These are phyloP conservation scores for Drymonia ruficornis DNA, from an alignment of 2,888 invertebrate species.

Conservation along the genomic window DNA sequence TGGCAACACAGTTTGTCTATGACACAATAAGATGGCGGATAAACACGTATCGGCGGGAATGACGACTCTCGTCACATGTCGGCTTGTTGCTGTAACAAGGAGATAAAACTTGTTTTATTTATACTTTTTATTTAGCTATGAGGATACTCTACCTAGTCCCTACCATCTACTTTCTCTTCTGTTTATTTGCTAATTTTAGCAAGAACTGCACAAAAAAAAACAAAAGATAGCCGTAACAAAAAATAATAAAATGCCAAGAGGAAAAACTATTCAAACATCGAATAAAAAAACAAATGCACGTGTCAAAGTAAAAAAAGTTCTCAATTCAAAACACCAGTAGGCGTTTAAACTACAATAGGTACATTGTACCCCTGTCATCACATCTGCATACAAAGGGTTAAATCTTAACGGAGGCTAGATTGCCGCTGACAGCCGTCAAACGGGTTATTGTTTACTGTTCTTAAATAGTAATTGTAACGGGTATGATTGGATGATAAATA, in stretches of 20 bases:
- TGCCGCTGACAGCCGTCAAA: conserved; percentile 17
- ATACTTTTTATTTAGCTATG: no score
- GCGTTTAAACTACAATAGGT: conserved; percentile 29
- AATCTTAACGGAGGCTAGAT: conserved; percentile 37
- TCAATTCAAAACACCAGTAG: conserved; percentile 35
- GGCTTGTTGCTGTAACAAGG: conserved; percentile 71
- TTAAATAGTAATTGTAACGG: conserved; percentile 2
- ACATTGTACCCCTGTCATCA: conserved; percentile 49
- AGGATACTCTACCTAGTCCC: no score
- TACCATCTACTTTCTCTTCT: no score
- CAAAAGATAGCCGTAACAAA: no score
- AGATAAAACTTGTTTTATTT: conserved; percentile 12
- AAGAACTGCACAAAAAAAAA: no score
- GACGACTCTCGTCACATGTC: conserved; percentile 66
- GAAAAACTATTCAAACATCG: conserved; percentile 11
- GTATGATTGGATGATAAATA: neutral
- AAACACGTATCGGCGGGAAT: conserved; percentile 45
- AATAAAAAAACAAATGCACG: neutral
- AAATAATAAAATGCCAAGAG: neutral
- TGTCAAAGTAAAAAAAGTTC: conserved; percentile 2
- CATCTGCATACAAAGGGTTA: conserved; percentile 59
- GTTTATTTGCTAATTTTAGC: no score
- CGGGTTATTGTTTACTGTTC: conserved; percentile 42
- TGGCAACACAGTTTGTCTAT: conserved; percentile 48
- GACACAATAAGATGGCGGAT: conserved; percentile 61